A percentile compares a stretch with the other conserved stretches of the same genome.
Conservation (phyloP, 2,888 invertebrate species). For the Abrostola triplasia region DNA sequence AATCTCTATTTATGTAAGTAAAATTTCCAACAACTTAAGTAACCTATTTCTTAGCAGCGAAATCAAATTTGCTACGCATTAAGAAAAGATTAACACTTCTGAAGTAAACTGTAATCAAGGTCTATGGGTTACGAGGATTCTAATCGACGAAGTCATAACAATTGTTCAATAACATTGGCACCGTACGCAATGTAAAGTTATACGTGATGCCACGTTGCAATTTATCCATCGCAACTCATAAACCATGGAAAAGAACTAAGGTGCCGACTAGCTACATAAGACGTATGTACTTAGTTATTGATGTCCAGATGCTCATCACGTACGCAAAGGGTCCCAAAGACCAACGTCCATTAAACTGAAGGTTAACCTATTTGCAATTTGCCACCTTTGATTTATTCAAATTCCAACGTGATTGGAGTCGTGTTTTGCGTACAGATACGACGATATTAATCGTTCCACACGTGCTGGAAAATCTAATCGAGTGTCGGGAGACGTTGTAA, state of each 20-base stretch:
- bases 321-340: constrained; percentile 45
- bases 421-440: constrained; percentile 51
- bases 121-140: neutral
- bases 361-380: constrained; percentile 54
- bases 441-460: constrained; percentile 41
- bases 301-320: constrained; percentile 43
- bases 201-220: neutral
- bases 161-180: neutral
- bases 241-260: neutral
- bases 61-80: no score
- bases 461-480: constrained; percentile 41
- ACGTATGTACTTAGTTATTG: constrained; percentile 11
- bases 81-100: no score
- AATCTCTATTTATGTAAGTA: no score
- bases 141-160: neutral
- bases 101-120: no score
- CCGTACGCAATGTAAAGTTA: neutral
- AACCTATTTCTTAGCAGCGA: no score
- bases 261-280: neutral
- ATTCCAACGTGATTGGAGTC: constrained; percentile 49
- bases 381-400: constrained; percentile 55
- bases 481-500: constrained; percentile 22
- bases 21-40: no score
- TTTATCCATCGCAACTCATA: constrained; percentile 1
- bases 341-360: constrained; percentile 39